Percentiles rank a stretch among this genome's conserved stretches.
These are phyloP conservation scores for Lutjanus argentimaculatus DNA, from an alignment of 2,797 vertebrate genomes.

Conservation along the genomic window DNA sequence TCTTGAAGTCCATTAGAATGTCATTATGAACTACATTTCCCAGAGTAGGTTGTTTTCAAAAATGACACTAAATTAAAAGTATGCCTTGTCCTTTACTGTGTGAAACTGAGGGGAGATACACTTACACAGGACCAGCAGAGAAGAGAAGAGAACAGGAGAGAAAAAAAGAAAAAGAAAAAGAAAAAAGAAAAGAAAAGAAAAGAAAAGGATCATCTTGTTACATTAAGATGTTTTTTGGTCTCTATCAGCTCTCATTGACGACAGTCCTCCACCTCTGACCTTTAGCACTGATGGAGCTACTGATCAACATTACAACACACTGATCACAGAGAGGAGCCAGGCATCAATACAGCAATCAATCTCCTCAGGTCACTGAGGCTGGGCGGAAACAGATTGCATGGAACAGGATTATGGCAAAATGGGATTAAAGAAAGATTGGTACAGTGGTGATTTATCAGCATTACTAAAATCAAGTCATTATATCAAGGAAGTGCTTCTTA, in stretches of 20 bases:
- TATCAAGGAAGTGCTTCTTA: neutral
- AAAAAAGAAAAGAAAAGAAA: neutral
- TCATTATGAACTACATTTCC: neutral
- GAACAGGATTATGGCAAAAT: conserved; percentile 42
- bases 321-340: conserved; percentile 56
- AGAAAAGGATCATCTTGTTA: no score
- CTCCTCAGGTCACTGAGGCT: conserved; percentile 53
- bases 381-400: conserved; percentile 32
- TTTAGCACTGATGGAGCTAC: conserved; percentile 38
- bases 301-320: conserved; percentile 55
- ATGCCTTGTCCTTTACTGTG: neutral
- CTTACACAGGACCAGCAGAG: no score
- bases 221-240: neutral
- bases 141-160: neutral
- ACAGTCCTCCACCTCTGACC: conserved; percentile 52
- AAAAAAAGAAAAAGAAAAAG: neutral
- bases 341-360: conserved; percentile 60
- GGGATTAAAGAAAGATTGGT: conserved; percentile 40
- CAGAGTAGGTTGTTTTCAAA: neutral
- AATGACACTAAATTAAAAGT: neutral
- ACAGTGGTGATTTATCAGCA: conserved; percentile 20
- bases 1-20: conserved; percentile 2
- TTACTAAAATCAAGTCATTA: conserved; percentile 11
- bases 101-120: neutral
- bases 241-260: conserved; percentile 34